These are phyloP conservation scores for Gulo gulo DNA, from an alignment of 2,113 vertebrate genomes.

Conservation along the genomic window DNA sequence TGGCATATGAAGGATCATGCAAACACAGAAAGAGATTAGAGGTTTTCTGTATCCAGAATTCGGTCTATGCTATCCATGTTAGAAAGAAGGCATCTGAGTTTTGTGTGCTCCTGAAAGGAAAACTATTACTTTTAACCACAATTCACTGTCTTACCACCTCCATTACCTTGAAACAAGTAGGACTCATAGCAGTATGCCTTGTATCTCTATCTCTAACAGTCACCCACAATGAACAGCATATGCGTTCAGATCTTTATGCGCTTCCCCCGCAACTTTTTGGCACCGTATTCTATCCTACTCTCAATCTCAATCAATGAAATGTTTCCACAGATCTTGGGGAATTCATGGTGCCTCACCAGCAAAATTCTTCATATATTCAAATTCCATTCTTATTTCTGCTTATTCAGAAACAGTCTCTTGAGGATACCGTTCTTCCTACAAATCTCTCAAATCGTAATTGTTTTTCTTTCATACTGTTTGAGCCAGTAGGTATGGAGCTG, in stretches of 20 bases:
- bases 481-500: not conserved
- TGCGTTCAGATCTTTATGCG: rapidly evolving
- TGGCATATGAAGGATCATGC: not conserved
- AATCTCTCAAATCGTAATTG: not conserved
- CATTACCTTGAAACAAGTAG: not conserved
- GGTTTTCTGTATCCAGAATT: not conserved
- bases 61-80: not conserved
- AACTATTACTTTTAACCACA: not conserved
- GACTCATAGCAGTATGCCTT: not conserved
- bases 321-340: not conserved
- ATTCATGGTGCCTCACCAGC: not conserved
- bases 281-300: not conserved
- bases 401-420: not conserved
- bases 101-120: not conserved
- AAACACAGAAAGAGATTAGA: not conserved
- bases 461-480: not conserved
- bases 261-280: not conserved
- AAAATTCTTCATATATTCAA: not conserved
- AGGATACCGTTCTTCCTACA: not conserved
- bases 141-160: not conserved
- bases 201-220: not conserved
- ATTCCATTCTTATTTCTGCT: not conserved
- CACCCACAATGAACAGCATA: not conserved
- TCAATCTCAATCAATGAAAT: not conserved
- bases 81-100: not conserved